These are phyloP conservation scores for Archips crataeganus DNA, from an alignment of 2,888 invertebrate species.

Conservation along the genomic window DNA sequence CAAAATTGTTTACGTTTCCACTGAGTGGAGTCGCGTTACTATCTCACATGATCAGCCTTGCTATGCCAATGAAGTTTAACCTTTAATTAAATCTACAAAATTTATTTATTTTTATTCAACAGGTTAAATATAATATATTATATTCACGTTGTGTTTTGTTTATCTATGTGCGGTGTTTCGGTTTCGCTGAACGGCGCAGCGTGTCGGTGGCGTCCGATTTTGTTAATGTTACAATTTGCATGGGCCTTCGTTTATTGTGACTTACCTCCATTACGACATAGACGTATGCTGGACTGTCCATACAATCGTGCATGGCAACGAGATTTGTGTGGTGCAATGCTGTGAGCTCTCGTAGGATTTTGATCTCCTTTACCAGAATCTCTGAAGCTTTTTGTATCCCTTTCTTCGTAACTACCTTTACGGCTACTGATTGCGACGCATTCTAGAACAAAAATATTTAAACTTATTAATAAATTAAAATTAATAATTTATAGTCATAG, in stretches of 20 bases:
- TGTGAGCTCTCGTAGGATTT: conserved; percentile 98
- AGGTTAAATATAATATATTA: not conserved
- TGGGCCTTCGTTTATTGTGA: conserved; percentile 3
- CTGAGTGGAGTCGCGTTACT: not conserved
- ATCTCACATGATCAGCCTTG: not conserved
- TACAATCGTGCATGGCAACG: conserved; percentile 98
- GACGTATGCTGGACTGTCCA: conserved; percentile 97
- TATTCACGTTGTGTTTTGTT: not conserved
- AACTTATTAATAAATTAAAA: not conserved
- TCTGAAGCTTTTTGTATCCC: conserved; percentile 98
- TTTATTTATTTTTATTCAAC: not conserved
- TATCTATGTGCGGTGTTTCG: not conserved
- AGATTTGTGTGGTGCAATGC: conserved; percentile 99
- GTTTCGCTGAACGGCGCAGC: not conserved
- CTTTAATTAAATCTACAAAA: not conserved
- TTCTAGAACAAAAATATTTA: conserved; percentile 86
- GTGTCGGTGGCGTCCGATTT: not conserved
- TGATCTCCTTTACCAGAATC: conserved; percentile 98
- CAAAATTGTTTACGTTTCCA: not conserved
- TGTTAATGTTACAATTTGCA: not conserved
- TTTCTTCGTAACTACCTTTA: conserved; percentile 99
- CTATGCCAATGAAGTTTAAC: too few species aligned
- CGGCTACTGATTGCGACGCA: conserved; percentile 95
- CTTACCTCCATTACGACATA: conserved; percentile 99
- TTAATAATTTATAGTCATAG: not conserved